Base-by-base conservation (phyloP, 2,113 vertebrate genomes). In the Rhinoptilus africanus region DNA sequence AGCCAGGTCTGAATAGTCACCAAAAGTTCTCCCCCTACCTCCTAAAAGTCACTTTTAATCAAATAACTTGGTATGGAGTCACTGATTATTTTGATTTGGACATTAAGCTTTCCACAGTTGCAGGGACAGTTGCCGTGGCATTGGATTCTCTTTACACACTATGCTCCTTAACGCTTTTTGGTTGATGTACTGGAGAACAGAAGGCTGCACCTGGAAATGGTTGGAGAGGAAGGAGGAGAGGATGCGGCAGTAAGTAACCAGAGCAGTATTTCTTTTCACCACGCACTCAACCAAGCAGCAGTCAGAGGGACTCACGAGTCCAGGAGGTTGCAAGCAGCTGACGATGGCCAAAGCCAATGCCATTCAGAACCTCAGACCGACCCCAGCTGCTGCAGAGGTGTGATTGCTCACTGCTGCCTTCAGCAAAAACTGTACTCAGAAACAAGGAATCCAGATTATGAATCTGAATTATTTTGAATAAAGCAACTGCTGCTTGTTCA, bases 41-140 rank as follows among this genome's bases (percentile, higher is more conserved):
- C 37, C 12, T 56, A 41, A 53, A 74, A 60, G 23, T 32, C 19
- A 28, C 18, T 91, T 92, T 57, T 50, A 57, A 27, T 57, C 56
- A 57, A 81, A 30, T 39, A 73, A 62, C 19, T 89, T 77, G 37
- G 16, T 71, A 26, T 41, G 16, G 27, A 48, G 24, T n/a, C n/a
- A 51, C 10, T 23, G 47, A 77, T 71, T 50, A 35, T 78, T 90
- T 80, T 63, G 45, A 78, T 81, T 37, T 59, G 12, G 15, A 47
- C 26, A n/a, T 45, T 43, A n/a, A 71, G 17, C 7, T 85, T 81
- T 74, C 15, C 32, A 59, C 6, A 34, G 78, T 18, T 72, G 32
- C 18, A 82, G 21, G 18, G 27, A 64, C 9, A 43, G 12, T 17
- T 79, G 27, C 51, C 0, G 0, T 50, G 30, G 21, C 5, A 1